Conservation (phyloP, 2,113 vertebrate species). For the Neodontobutis hainanensis region DNA sequence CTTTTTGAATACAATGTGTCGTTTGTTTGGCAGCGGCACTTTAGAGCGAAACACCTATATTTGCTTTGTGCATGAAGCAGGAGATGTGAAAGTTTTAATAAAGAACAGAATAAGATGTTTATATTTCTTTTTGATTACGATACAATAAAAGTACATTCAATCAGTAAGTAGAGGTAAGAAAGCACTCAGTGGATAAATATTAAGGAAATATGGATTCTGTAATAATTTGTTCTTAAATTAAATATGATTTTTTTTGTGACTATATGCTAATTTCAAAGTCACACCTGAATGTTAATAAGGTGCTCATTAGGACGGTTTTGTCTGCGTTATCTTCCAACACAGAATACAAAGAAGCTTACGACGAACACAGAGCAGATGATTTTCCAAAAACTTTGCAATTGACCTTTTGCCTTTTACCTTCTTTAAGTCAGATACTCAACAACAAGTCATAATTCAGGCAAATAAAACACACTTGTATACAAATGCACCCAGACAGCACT, state of each 20-base stretch:
- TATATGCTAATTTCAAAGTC: not conserved
- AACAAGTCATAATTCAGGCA: no score
- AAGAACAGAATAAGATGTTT: not conserved
- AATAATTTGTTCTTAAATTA: not conserved
- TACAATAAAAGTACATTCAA: no score
- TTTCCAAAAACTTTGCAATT: not conserved
- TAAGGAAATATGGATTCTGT: not conserved
- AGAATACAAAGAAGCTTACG: not conserved
- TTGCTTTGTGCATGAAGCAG: not conserved
- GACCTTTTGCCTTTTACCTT: not conserved
- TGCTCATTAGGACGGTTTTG: slow-evolving; percentile 3
- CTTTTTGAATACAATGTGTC: not conserved
- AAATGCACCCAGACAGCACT: no score
- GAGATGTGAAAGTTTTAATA: not conserved
- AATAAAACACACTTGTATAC: no score
- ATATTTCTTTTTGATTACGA: no score
- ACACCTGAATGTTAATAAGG: slow-evolving; percentile 1
- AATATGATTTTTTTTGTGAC: slow-evolving; percentile 1
- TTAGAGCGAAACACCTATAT: not conserved
- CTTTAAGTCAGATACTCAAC: not conserved
- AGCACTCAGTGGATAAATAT: not conserved
- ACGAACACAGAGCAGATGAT: not conserved
- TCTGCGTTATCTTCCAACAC: not conserved
- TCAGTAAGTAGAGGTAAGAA: no score
- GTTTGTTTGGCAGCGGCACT: not conserved